Conservation (phyloP, 30 jellyfish, hydroid and myxozoan species). For the Aurelia sp. region DNA sequence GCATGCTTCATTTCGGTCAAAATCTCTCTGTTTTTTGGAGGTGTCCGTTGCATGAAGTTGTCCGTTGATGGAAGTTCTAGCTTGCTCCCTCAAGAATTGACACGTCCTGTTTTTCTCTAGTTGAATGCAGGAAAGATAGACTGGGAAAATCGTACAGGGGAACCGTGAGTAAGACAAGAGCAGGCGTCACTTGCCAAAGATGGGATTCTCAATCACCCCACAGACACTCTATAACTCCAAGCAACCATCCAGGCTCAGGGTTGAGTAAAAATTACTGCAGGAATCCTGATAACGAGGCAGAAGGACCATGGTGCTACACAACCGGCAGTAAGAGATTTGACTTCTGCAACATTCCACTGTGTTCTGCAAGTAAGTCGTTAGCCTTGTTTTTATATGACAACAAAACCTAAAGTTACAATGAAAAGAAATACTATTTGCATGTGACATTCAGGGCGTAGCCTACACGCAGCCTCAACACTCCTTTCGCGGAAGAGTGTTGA, state of each 20-base stretch:
- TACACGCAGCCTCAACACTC: too few relatives aligned
- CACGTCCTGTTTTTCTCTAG: too few relatives aligned
- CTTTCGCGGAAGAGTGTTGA: too few relatives aligned
- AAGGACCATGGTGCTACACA: conserved; percentile 72
- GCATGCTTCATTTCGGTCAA: too few relatives aligned
- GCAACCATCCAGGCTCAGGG: conserved; percentile 1
- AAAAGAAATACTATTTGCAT: too few relatives aligned
- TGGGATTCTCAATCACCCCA: conserved; percentile 35
- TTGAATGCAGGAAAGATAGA: background rate
- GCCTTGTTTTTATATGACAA: too few relatives aligned
- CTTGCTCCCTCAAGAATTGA: too few relatives aligned
- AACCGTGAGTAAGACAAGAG: background rate
- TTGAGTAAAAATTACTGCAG: conserved; percentile 40
- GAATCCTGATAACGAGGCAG: conserved; percentile 58
- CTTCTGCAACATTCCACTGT: conserved; percentile 28
- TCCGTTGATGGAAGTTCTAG: too few relatives aligned
- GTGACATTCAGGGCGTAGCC: too few relatives aligned
- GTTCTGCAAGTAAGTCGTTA: background rate
- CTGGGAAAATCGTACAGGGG: conserved; percentile 15
- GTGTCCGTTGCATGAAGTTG: too few relatives aligned
- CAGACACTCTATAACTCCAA: background rate
- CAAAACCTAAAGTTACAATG: too few relatives aligned
- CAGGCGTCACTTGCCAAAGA: conserved; percentile 17
- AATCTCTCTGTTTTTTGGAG: too few relatives aligned
- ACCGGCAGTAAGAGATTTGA: conserved; percentile 24